Evolutionary conservation across 2,113 vertebrate species (phyloP), one percentile per base, ranked within the genome.

Genomic region (Eolophus roseicapilla): DNA sequence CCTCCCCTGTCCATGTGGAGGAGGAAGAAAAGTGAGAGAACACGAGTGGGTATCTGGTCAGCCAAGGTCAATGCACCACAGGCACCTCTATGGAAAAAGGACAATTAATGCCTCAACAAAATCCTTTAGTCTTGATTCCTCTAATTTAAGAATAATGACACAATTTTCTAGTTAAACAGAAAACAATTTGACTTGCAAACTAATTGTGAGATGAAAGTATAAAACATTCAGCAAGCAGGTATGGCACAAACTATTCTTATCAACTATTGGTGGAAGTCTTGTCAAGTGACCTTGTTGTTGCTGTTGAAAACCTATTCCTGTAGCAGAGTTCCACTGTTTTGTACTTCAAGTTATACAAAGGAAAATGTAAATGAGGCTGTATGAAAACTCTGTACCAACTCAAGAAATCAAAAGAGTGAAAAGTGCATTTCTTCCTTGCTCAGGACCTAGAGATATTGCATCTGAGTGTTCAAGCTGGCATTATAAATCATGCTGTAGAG

Each of bases 401-500:
- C 52, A 39, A 77, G 59, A 96, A 95, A 86, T 50, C 6, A 67
- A 91, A n/a, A 80, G 76, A 73, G 37, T 57, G 95, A 85, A 90
- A 67, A 93, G 46, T 95, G 73, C 23, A 52, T 92, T 92, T 52
- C 13, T 92, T 93, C 35, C 15, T 67, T 84, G 37, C 74, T 92
- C 84, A 91, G 73, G 35, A 95, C 16, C 24, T 90, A 60, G 5
- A 24, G 44, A 90, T 92, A 95, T 78, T 92, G 64, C 96, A 63
- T 86, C 64, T 93, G 89, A 96, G 39, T 94, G 25, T 81, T 75
- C 29, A 47, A 84, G 29, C 89, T 84, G 86, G 70, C 74, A 96
- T 94, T 96, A 96, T 98, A 97, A 97, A 98, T 98, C 96, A 92
- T 68, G 25, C 50, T 85, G 50, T 33, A 88, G 84, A 97, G 93